A percentile compares a stretch with the other conserved stretches of the same genome.
Evolutionary conservation across 2,888 invertebrate species (phyloP).

Genomic region (Pterostichus niger): DNA sequence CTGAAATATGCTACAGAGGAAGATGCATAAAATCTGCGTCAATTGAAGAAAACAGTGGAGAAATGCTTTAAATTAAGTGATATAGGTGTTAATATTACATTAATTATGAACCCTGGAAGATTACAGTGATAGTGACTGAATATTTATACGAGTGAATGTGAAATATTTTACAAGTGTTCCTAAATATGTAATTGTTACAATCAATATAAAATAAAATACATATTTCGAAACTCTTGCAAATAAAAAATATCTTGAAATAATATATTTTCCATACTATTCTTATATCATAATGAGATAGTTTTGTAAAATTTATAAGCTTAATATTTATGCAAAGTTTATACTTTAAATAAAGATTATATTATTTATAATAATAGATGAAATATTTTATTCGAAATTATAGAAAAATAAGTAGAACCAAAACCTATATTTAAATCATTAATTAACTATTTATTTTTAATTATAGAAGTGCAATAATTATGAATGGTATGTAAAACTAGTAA

Average conservation of each 20-base stretch:
- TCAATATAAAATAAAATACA: neutral
- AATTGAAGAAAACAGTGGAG: conserved; percentile 64
- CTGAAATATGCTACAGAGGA: conserved; percentile 93
- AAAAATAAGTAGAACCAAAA: neutral
- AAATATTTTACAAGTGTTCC: conserved; percentile 2
- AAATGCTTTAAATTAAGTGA: conserved; percentile 59
- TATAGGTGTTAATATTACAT: conserved; percentile 49
- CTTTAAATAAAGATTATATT: conserved; percentile 41
- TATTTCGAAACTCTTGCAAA: neutral
- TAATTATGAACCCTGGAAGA: conserved; percentile 39
- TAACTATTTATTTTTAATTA: conserved; percentile 36
- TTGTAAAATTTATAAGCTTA: conserved; percentile 61
- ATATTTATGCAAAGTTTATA: conserved; percentile 63
- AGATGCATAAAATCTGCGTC: conserved; percentile 85
- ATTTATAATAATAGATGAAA: conserved; percentile 53
- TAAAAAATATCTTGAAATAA: too few relatives aligned
- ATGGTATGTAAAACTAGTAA: conserved; percentile 18
- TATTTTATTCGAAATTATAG: neutral
- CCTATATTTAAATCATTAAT: conserved; percentile 20
- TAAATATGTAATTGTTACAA: neutral
- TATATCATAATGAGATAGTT: conserved; percentile 31
- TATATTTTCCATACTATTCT: conserved; percentile 41
- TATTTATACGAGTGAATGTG: conserved; percentile 51
- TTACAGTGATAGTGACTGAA: conserved; percentile 55
- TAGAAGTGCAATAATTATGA: conserved; percentile 15